Conservation (phyloP, 2,113 vertebrate genomes). For the Leptobrachium leishanense region DNA sequence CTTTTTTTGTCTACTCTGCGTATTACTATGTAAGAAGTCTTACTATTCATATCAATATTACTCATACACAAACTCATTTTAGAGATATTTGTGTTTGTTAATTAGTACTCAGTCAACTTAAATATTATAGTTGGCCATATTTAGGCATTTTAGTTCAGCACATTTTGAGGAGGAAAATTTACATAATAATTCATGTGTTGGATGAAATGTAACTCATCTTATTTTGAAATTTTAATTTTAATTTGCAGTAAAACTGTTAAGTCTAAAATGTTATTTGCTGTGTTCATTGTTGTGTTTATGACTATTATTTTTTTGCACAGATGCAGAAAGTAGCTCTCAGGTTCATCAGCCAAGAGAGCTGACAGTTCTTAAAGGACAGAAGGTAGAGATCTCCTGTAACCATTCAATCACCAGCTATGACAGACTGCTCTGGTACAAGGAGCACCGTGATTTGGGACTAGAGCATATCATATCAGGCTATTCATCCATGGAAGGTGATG, state of each 20-base stretch:
- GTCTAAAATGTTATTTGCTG: too few species aligned
- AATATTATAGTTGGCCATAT: too few species aligned
- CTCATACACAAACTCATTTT: too few species aligned
- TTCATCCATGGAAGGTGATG: background rate
- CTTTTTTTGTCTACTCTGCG: background rate
- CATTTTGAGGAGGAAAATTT: too few species aligned
- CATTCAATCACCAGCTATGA: constrained; percentile 8
- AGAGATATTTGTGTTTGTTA: too few species aligned
- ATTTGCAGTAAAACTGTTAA: too few species aligned
- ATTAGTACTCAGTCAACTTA: too few species aligned
- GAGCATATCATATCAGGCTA: constrained; percentile 15
- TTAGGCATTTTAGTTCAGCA: too few species aligned
- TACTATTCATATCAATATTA: background rate
- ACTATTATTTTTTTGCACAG: background rate
- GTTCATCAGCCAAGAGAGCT: constrained; percentile 12
- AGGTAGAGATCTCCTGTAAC: constrained; percentile 7
- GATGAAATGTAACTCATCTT: too few species aligned
- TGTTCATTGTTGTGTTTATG: background rate
- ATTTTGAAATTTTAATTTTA: too few species aligned
- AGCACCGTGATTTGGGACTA: background rate
- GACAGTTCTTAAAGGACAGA: background rate
- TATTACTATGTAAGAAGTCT: constrained; percentile 11
- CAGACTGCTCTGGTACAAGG: constrained; percentile 9
- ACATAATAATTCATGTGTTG: too few species aligned
- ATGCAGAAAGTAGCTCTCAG: background rate